Conservation (phyloP, 2,113 vertebrate species). For the Phalacrocorax aristotelis region DNA sequence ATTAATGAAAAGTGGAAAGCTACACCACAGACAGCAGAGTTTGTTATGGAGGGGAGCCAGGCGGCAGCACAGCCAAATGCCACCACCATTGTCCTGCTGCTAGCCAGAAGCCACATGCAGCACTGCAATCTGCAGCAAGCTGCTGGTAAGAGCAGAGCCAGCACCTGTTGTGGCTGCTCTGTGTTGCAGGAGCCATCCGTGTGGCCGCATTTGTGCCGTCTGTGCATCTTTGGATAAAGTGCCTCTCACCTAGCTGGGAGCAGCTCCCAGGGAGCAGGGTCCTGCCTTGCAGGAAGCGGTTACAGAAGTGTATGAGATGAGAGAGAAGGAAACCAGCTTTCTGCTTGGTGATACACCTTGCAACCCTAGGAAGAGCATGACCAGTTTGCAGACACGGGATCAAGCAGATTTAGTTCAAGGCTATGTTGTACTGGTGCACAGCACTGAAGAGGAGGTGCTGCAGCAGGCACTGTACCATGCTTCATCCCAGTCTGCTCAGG, state of each 20-base stretch:
- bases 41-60: neutral
- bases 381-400: neutral
- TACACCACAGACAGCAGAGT: neutral
- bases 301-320: neutral
- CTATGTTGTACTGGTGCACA: neutral
- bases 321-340: neutral
- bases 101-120: neutral
- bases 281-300: neutral
- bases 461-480: neutral
- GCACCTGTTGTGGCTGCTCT: neutral
- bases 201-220: too few relatives aligned
- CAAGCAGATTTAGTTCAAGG: neutral
- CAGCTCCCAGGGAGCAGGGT: neutral
- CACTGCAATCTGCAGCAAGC: neutral
- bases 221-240: neutral
- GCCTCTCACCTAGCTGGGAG: neutral
- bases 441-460: neutral
- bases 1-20: neutral
- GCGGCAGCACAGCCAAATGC: accelerated
- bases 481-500: neutral
- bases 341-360: accelerated
- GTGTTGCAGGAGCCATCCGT: neutral
- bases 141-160: neutral
- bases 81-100: neutral
- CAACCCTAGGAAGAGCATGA: neutral